A percentile compares a stretch with the other conserved stretches of the same genome.
phyloP scores from a whole-genome alignment of 2,113 vertebrate species.

The Phalacrocorax pelagicus region DNA sequence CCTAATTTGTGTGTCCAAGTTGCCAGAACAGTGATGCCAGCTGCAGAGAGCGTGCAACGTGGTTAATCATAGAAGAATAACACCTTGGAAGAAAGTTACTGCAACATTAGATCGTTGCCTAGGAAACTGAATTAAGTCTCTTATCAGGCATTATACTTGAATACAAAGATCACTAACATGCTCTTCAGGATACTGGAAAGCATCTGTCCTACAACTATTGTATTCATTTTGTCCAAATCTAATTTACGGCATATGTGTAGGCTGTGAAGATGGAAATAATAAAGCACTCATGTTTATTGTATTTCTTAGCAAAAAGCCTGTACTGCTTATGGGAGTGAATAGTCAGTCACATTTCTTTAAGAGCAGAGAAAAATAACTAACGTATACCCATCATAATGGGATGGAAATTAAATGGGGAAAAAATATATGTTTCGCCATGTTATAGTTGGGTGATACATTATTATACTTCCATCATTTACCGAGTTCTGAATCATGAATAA shows the following conservation, averaged over 20 bases:
- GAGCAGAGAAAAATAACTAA: no score
- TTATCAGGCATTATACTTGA: not conserved
- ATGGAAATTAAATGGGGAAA: not conserved
- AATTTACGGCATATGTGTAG: not conserved
- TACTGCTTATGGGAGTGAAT: not conserved
- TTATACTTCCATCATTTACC: not conserved
- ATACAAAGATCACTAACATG: not conserved
- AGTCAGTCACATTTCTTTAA: not conserved
- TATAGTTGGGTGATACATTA: not conserved
- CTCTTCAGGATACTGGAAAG: not conserved
- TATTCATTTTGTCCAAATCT: not conserved
- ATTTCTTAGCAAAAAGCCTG: not conserved
- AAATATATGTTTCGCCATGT: not conserved
- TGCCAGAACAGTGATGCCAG: not conserved
- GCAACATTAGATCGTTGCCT: slow-evolving; percentile 13
- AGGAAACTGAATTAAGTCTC: slow-evolving; percentile 17
- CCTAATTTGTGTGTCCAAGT: not conserved
- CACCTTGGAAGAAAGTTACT: not conserved
- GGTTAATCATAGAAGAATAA: not conserved
- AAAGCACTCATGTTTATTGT: not conserved
- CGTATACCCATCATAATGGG: not conserved
- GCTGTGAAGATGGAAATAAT: not conserved
- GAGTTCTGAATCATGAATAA: not conserved
- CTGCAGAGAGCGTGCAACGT: not conserved
- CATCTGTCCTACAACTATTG: not conserved